Evolutionary conservation across 2,888 invertebrate genomes (phyloP), one percentile per base, ranked within the genome.

Genomic region (Ptycholaimellus sp.): DNA sequence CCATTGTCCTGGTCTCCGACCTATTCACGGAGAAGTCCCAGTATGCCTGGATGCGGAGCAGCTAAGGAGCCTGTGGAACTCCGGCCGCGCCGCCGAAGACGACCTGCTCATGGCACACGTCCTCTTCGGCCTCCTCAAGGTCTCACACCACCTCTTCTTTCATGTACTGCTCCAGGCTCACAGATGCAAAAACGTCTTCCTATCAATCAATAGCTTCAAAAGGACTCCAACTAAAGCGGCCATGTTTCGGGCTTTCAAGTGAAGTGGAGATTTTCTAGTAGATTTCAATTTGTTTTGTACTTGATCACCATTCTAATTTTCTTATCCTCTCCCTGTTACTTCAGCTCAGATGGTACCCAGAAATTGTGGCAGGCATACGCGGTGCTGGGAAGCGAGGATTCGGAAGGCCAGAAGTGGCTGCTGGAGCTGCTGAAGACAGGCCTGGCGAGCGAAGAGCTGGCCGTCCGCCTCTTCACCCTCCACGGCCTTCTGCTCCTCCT

Each of bases 21-120:
- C 64, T 79, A 39, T 63, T 63, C 46, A 58, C 57, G 40, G 77
- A 77, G 53, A 67, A 69, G 49, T 66, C 69, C 29, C 79, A 80
- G 58, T 78, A 72, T 60, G 70, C 70, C 48, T 76, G 76, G 74
- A 73, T 80, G 70, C 63, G 76, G 49, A 74, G 44, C 71, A 74
- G 44, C 69, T 70, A 9, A 70, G 72, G 49, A 58, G 73, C 45
- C 72, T 72, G 44, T 68, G 73, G 20, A 53, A 60, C 40, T 71
- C 70, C 49, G 61, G 62, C 40, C 74, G 76, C 53, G 68, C 72
- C 14, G 60, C 65, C 38, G 77, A 79, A 56, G 78, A 80, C 60
- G 76, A 76, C 52, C 67, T 78, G 39, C 61, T 76, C 20, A 70
- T 72, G 60, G 74, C 75, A 46, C 72, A 73, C 55, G 58, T 75